phyloP scores from a whole-genome alignment of 2,113 vertebrate species.

The Onychostruthus taczanowskii region DNA sequence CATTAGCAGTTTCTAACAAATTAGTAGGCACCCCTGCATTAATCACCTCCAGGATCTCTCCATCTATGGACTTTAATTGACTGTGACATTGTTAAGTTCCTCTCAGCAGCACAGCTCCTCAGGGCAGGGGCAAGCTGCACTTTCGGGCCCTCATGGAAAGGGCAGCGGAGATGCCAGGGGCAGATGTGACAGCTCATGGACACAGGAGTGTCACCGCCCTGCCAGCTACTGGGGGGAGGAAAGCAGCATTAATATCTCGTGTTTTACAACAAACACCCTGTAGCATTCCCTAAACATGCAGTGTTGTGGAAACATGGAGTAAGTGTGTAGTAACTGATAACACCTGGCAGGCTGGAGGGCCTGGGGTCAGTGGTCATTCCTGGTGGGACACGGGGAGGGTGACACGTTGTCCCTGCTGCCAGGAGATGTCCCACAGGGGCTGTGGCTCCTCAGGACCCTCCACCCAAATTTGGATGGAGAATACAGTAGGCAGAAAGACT shows the following conservation, averaged over 20 bases:
- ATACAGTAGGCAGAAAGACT: fast-evolving
- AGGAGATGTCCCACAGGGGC: fast-evolving
- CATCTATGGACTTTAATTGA: background rate
- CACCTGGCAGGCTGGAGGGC: background rate
- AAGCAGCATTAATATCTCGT: background rate
- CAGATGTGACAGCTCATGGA: background rate
- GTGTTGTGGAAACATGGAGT: constrained; percentile 32
- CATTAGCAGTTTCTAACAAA: background rate
- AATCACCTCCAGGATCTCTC: background rate
- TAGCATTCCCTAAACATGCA: constrained; percentile 26
- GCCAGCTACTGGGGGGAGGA: background rate
- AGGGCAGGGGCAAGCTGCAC: background rate
- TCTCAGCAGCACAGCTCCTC: background rate
- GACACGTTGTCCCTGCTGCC: fast-evolving
- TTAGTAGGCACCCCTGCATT: background rate
- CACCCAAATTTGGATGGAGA: background rate
- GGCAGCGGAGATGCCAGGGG: background rate
- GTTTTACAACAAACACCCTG: constrained; percentile 40
- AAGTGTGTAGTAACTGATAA: background rate
- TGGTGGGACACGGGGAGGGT: background rate
- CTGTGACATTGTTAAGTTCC: background rate
- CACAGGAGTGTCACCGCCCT: background rate
- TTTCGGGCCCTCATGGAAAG: background rate
- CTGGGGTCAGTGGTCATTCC: background rate
- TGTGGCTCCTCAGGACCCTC: background rate